Base-by-base conservation (phyloP, 2,113 vertebrate species). In the Tetrao urogallus region DNA sequence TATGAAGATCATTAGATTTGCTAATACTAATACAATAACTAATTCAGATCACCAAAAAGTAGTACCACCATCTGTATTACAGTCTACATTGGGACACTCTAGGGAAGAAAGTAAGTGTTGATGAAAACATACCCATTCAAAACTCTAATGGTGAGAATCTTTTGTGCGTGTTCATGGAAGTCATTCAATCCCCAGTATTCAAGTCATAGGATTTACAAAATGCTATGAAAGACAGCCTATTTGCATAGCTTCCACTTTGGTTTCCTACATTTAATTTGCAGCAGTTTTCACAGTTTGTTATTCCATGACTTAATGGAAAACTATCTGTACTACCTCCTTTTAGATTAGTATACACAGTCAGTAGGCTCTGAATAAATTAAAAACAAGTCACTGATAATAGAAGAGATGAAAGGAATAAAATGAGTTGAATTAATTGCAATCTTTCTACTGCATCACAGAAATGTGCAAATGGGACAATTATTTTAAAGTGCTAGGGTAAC, bases 251-350 rank as follows among this genome's bases (percentile, higher is more conserved):
- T 81, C 38, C 30, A 78, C 52, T 30, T 87, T 92, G 63, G 15
- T 69, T 69, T 90, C 89, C 84, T 74, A 27, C 56, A 52, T 86
- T 93, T 92, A 48, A 87, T 93, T 92, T 96, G 43, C 34, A 42
- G 40, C 25, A 82, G 20, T 30, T 92, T 93, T 94, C 66, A 86
- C 40, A 34, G 48, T 56, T 91, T 91, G 86, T 91, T n/a, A 87
- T 89, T 77, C 91, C 40, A 89, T 88, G 43, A 79, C 71, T 93
- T 83, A 73, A 42, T 60, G 30, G 54, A 89, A 77, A 84, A 61
- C 28, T 57, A 16, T 45, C 34, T 78, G 4, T 65, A 30, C 82
- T 60, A 42, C 38, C 50, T 64, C 63, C n/a, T 94, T 94, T 92
- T 61, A 71, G 54, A 28, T 94, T 82, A 67, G 60, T 36, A 79